A percentile compares a stretch with the other conserved stretches of the same genome.
phyloP scores from a whole-genome alignment of 2,888 invertebrate species.

The Phymatocera aterrima region DNA sequence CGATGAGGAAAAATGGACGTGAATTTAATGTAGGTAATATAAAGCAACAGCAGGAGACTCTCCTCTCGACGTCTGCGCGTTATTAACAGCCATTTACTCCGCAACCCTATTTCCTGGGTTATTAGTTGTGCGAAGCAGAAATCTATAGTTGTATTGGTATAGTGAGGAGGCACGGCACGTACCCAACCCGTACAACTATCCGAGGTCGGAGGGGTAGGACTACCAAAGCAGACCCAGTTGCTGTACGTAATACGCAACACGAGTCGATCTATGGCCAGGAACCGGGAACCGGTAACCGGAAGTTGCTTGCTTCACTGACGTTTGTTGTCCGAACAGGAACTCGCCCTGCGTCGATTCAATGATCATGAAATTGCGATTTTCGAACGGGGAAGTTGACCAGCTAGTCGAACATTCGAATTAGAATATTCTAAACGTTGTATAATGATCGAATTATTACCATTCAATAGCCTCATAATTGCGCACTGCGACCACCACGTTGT shows the following conservation, averaged over 20 bases:
- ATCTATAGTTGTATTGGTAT: background rate
- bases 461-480: background rate
- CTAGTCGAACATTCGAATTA: background rate
- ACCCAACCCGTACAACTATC: background rate
- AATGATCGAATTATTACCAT: background rate
- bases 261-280: background rate
- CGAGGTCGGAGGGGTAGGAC: background rate
- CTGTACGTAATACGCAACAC: constrained; percentile 32
- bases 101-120: constrained; percentile 45
- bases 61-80: constrained; percentile 21
- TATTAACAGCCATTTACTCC: constrained; percentile 43
- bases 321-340: constrained; percentile 40
- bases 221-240: background rate
- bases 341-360: constrained; percentile 41
- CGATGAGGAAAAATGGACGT: background rate
- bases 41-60: constrained; percentile 16
- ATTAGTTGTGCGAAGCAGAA: constrained; percentile 24
- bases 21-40: constrained; percentile 25
- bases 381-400: background rate
- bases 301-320: constrained; percentile 41
- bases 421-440: background rate
- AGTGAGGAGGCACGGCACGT: background rate
- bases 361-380: constrained; percentile 43
- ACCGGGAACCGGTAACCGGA: constrained; percentile 38
- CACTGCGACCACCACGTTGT: background rate